Percentiles rank a stretch among this genome's conserved stretches.
Evolutionary conservation across 2,888 invertebrate species (phyloP).

Genomic region (Drosophila meridiana): DNA sequence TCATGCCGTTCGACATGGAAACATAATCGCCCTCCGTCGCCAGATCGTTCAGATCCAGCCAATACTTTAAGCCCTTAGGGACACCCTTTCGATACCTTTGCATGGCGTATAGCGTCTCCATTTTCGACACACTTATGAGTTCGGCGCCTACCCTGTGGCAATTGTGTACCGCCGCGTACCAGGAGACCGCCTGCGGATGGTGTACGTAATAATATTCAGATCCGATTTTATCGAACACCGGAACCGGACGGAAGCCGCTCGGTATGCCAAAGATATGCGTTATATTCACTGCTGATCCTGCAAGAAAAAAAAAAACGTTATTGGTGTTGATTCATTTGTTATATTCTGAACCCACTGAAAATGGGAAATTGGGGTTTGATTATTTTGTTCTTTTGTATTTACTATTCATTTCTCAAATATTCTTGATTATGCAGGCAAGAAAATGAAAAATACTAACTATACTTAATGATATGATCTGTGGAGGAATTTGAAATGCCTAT

Average conservation of each 20-base stretch:
- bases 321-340: not conserved
- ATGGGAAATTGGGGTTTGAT: too few relatives aligned
- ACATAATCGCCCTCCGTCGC: not conserved
- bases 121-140: conserved; percentile 16
- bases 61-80: not conserved
- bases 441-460: not conserved
- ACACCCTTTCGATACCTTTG: not conserved
- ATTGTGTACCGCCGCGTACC: not conserved
- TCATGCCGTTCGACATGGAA: conserved; percentile 30
- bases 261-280: not conserved
- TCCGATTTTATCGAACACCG: conserved; percentile 4
- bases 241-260: not conserved
- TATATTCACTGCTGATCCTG: not conserved
- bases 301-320: not conserved
- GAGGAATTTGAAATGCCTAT: too few relatives aligned
- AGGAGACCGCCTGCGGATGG: rapidly evolving
- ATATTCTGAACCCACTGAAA: too few relatives aligned
- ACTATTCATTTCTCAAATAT: not conserved
- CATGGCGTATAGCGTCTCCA: not conserved
- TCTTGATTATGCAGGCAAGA: not conserved
- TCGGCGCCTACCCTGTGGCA: conserved; percentile 19
- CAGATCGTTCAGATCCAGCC: conserved; percentile 39
- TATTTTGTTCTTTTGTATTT: not conserved
- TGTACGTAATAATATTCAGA: conserved; percentile 16
- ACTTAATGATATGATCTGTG: too few relatives aligned